A percentile compares a stretch with the other conserved stretches of the same genome.
Conservation (phyloP, 2,113 vertebrate genomes). For the Corythornis vintsioides region DNA sequence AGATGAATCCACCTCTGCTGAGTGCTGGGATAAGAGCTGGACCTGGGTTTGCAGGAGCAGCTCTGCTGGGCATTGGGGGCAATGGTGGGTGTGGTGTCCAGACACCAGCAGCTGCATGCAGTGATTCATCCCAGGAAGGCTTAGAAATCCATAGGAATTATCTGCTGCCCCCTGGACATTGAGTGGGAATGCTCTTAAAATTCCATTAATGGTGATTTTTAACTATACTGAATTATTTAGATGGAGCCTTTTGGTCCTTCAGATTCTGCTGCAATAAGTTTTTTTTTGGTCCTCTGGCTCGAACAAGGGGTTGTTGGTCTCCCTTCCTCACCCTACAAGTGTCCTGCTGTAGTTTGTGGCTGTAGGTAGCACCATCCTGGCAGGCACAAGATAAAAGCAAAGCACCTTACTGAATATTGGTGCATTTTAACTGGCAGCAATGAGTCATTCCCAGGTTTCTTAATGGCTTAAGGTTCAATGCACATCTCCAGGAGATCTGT, state of each 20-base stretch:
- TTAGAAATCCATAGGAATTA: background rate
- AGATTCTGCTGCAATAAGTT: rapidly evolving
- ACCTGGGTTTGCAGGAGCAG: background rate
- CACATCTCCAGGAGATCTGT: background rate
- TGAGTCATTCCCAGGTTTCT: conserved; percentile 10
- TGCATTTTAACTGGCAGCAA: background rate
- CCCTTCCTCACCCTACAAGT: background rate
- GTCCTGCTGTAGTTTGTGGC: conserved; percentile 33
- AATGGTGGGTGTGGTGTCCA: rapidly evolving
- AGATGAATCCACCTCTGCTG: background rate
- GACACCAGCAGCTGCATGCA: rapidly evolving
- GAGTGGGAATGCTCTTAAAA: background rate
- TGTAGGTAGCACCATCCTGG: conserved; percentile 27
- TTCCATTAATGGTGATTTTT: background rate
- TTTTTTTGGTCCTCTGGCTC: background rate
- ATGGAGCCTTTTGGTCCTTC: background rate
- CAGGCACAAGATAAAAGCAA: conserved; percentile 48
- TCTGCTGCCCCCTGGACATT: background rate
- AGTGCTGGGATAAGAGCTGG: background rate
- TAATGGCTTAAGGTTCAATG: background rate
- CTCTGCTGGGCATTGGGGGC: background rate
- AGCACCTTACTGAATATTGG: conserved; percentile 54
- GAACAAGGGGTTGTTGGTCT: background rate
- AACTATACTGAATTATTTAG: background rate
- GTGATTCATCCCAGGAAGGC: background rate